Base-by-base conservation (phyloP, 2,888 invertebrate genomes). In the Eilema depressum region DNA sequence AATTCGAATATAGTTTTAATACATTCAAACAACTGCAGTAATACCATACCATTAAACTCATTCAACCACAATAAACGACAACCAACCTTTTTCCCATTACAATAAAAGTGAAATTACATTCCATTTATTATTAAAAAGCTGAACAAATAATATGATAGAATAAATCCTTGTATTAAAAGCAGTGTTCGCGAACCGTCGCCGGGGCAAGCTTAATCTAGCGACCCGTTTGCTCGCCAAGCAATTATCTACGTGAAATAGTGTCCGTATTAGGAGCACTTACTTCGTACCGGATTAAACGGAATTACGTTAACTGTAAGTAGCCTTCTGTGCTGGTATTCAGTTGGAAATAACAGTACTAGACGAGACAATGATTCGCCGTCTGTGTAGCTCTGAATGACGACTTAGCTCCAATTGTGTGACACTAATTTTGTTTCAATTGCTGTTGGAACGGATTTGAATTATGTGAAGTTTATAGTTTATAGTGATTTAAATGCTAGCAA, bases 181-280 rank as follows among this genome's bases (percentile, higher is more conserved):
- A 85, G 81, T 85, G 83, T 88, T 85, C 82, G 79, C 78, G 85
- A 76, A 80, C 72, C 83, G 78, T 85, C 84, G 86, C 86, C 86
- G 87, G 78, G 78, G 83, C 75, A 79, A 77, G 78, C 83, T 86
- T 91, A 91, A 92, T 91, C 90, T 86, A 81, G 85, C 85, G 78
- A 81, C 81, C 84, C 83, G 84, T 83, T 84, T 85, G 86, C 89
- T 88, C 86, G 89, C 91, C 90, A 89, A 90, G 91, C 93, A 94
- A 94, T 94, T 94, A 94, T 93, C 93, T 92, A 89, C 88, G 90
- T 92, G 90, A 94, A 94, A 93, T 94, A 92, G 91, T 91, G 91
- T 85, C 87, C 83, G 91, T 90, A 92, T 93, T 93, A 92, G 90
- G 80, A 90, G 88, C 91, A 91, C 91, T 93, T 92, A 93, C 92